Conservation (phyloP, 2,113 vertebrate species). For the Chauna torquata region DNA sequence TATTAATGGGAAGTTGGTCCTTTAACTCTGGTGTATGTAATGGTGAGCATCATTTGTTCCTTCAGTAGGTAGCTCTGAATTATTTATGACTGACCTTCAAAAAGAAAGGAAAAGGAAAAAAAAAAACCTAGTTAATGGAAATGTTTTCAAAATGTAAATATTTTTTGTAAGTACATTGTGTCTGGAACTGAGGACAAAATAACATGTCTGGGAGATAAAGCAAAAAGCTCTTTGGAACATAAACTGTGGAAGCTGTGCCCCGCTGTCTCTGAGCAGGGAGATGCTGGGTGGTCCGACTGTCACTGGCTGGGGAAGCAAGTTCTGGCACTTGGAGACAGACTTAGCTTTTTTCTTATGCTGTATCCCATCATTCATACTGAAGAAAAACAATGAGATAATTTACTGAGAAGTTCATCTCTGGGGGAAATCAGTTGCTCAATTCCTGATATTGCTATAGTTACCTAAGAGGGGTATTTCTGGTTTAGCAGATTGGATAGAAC, state of each 20-base stretch:
- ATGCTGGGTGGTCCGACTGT: background rate
- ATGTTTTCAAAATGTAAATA: conserved; percentile 46
- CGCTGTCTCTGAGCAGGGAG: background rate
- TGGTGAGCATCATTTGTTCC: background rate
- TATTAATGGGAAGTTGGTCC: background rate
- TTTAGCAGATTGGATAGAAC: background rate
- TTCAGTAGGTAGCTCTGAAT: conserved; percentile 22
- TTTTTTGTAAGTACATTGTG: background rate
- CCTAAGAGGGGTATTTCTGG: background rate
- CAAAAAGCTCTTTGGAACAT: background rate
- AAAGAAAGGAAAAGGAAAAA: background rate
- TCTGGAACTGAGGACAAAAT: conserved; percentile 32
- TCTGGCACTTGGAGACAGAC: background rate
- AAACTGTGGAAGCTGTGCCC: background rate
- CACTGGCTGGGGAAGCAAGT: fast-evolving
- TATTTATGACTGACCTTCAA: conserved; percentile 63
- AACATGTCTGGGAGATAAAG: conserved; percentile 19
- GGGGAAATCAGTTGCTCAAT: background rate
- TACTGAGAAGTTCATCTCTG: background rate
- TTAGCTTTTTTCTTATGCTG: background rate
- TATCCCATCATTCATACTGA: fast-evolving
- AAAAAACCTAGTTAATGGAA: conserved; percentile 6
- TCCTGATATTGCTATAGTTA: fast-evolving
- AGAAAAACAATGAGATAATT: background rate
- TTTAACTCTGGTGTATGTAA: background rate